These are phyloP conservation scores for Limanda limanda DNA, from an alignment of 2,113 vertebrate species.

Conservation along the genomic window DNA sequence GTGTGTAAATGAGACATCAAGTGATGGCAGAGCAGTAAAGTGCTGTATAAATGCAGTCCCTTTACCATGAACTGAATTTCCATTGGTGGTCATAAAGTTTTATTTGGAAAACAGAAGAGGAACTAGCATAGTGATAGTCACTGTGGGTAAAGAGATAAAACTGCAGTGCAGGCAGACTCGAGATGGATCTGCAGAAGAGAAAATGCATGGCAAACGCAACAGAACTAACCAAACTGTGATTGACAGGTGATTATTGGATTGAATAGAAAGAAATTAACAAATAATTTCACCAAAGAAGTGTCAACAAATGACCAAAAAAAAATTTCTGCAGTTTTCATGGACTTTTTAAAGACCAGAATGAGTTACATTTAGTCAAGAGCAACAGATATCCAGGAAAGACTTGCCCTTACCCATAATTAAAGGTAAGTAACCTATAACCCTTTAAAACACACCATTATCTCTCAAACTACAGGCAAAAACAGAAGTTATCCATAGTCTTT, in stretches of 20 bases:
- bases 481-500: too few species aligned
- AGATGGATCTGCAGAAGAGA: neutral
- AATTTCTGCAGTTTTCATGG: neutral
- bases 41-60: neutral
- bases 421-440: too few species aligned
- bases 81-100: neutral
- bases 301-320: neutral
- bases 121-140: neutral
- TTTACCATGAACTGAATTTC: neutral
- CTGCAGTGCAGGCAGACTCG: neutral
- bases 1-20: neutral
- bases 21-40: neutral
- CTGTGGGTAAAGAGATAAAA: neutral
- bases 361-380: too few species aligned
- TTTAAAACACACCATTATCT: too few species aligned
- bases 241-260: neutral
- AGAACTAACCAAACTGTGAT: too few species aligned
- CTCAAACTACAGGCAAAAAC: too few species aligned
- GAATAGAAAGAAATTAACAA: neutral
- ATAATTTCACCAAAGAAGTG: conserved; percentile 1
- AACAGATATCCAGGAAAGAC: too few species aligned
- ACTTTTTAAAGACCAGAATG: neutral
- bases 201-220: neutral
- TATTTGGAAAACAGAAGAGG: neutral
- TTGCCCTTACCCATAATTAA: too few species aligned